Evolutionary conservation across 2,113 vertebrate genomes (phyloP).

Genomic region (Naja naja): DNA sequence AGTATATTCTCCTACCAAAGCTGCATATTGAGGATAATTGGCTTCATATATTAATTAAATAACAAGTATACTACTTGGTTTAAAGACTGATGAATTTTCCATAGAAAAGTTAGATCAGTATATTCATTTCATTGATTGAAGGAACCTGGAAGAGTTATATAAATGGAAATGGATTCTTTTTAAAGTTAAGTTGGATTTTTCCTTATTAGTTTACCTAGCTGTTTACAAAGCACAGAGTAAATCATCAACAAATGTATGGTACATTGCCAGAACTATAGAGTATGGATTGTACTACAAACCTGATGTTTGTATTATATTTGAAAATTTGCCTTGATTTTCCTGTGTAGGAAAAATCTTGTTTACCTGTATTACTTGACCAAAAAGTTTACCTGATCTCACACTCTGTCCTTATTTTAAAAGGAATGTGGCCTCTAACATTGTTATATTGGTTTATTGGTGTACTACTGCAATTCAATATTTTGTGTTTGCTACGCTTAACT

Average conservation of each 20-base stretch:
- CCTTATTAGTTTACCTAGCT: constrained; percentile 51
- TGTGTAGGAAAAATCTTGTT: constrained; percentile 69
- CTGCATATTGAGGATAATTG: constrained; percentile 30
- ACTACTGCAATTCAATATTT: constrained; percentile 70
- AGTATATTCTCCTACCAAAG: constrained; percentile 19
- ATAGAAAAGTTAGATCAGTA: constrained; percentile 29
- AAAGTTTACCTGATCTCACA: constrained; percentile 70
- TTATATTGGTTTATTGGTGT: constrained; percentile 69
- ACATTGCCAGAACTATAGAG: constrained; percentile 62
- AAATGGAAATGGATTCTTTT: constrained; percentile 33
- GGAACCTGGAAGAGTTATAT: constrained; percentile 30
- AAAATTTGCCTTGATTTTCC: constrained; percentile 79
- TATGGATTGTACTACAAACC: constrained; percentile 67
- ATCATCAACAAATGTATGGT: constrained; percentile 64
- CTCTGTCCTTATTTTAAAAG: constrained; percentile 71
- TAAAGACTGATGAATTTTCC: constrained; percentile 41
- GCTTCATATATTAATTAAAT: constrained; percentile 39
- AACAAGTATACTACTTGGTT: constrained; percentile 42
- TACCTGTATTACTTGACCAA: constrained; percentile 78
- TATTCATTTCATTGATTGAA: constrained; percentile 54
- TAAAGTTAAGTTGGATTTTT: constrained; percentile 34
- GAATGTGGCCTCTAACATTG: constrained; percentile 74
- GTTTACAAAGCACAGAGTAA: constrained; percentile 63
- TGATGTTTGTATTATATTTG: constrained; percentile 73
- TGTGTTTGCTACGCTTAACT: constrained; percentile 70